Evolutionary conservation across 2,113 vertebrate species (phyloP).

Genomic region (Tringa solitaria): DNA sequence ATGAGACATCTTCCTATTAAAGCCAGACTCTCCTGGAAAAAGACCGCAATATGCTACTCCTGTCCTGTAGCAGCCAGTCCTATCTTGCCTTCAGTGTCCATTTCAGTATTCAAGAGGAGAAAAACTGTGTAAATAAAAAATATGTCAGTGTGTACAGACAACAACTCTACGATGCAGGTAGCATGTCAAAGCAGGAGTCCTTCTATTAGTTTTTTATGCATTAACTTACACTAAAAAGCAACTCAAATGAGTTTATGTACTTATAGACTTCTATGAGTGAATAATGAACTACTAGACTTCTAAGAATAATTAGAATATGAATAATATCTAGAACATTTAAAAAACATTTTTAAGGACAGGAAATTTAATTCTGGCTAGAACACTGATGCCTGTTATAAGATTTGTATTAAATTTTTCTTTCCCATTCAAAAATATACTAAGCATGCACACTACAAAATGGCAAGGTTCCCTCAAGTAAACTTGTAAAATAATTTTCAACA

Average conservation of each 20-base stretch:
- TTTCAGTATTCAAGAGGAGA: background rate
- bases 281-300: background rate
- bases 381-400: background rate
- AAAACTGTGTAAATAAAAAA: background rate
- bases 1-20: background rate
- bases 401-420: background rate
- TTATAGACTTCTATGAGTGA: too few relatives aligned
- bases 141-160: background rate
- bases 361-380: background rate
- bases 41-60: background rate
- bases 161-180: background rate
- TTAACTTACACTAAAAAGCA: background rate
- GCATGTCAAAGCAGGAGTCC: background rate
- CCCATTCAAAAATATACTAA: background rate
- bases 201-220: background rate
- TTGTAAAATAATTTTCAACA: slow-evolving; percentile 1
- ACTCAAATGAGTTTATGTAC: too few relatives aligned
- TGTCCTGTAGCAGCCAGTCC: background rate
- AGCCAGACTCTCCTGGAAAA: background rate
- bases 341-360: background rate
- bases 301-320: background rate
- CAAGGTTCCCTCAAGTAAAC: background rate
- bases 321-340: background rate
- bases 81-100: background rate
- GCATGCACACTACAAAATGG: background rate